These are phyloP conservation scores for Rhodinocichla rosea DNA, from an alignment of 2,113 vertebrate species.

Conservation along the genomic window DNA sequence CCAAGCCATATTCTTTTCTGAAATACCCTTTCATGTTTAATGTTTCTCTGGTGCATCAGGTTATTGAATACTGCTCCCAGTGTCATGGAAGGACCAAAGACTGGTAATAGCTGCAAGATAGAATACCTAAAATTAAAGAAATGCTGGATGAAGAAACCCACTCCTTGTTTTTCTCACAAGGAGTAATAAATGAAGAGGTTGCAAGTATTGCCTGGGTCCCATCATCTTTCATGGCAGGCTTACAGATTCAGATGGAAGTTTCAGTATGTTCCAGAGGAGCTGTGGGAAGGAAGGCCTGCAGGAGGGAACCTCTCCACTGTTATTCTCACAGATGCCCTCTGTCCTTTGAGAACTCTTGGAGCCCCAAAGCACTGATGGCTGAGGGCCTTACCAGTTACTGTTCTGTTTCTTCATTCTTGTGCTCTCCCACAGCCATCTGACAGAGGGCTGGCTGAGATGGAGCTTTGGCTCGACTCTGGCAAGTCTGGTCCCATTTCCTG, in stretches of 20 bases:
- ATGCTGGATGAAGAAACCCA: neutral
- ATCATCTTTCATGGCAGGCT: neutral
- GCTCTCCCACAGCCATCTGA: neutral
- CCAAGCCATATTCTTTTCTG: neutral
- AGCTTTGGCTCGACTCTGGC: neutral
- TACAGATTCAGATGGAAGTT: neutral
- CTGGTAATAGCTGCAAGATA: neutral
- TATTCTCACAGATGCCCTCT: neutral
- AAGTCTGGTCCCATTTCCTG: neutral
- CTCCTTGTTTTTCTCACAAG: neutral
- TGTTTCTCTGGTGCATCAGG: neutral
- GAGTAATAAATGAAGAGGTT: neutral
- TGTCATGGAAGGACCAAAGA: neutral
- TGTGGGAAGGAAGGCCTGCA: neutral
- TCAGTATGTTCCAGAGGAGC: neutral
- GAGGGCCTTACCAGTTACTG: neutral
- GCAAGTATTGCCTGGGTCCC: neutral
- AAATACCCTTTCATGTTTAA: neutral
- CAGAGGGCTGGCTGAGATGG: neutral
- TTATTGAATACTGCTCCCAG: neutral
- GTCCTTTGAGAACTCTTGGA: neutral
- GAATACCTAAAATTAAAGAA: neutral
- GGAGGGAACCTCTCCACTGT: neutral
- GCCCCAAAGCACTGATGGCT: neutral
- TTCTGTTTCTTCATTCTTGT: neutral